These are phyloP conservation scores for Phataginus tricuspis DNA, from an alignment of 2,797 vertebrate genomes.

Conservation along the genomic window DNA sequence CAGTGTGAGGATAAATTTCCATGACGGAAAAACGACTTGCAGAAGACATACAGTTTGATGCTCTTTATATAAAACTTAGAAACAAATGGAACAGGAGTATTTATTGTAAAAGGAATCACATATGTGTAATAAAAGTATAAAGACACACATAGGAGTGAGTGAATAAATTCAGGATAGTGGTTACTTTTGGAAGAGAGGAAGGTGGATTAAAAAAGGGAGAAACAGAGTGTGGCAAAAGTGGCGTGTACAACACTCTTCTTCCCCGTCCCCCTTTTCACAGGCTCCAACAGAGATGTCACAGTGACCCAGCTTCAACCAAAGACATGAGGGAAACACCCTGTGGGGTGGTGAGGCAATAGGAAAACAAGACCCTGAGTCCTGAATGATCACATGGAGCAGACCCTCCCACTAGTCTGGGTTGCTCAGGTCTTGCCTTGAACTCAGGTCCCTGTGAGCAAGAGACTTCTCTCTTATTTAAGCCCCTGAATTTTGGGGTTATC, in stretches of 20 bases:
- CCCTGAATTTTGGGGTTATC: background rate
- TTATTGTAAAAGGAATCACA: background rate
- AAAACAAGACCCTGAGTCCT: background rate
- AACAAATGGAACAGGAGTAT: background rate
- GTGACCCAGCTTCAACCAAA: conserved; percentile 4
- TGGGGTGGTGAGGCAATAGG: background rate
- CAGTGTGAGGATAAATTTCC: background rate
- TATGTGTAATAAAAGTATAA: background rate
- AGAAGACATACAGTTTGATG: background rate
- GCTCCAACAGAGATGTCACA: background rate
- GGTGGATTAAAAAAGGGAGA: background rate
- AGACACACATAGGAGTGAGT: background rate
- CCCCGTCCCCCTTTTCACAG: background rate
- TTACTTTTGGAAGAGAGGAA: background rate
- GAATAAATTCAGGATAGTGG: background rate
- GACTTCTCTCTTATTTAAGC: background rate
- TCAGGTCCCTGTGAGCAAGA: background rate
- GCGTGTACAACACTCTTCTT: background rate
- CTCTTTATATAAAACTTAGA: background rate
- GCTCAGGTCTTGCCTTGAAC: background rate
- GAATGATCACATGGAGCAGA: background rate
- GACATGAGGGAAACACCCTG: background rate
- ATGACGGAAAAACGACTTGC: background rate
- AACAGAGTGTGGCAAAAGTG: background rate
- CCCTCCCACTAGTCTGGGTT: background rate